These are phyloP conservation scores for Andrena hattorfiana DNA, from an alignment of 2,888 invertebrate species.

Conservation along the genomic window DNA sequence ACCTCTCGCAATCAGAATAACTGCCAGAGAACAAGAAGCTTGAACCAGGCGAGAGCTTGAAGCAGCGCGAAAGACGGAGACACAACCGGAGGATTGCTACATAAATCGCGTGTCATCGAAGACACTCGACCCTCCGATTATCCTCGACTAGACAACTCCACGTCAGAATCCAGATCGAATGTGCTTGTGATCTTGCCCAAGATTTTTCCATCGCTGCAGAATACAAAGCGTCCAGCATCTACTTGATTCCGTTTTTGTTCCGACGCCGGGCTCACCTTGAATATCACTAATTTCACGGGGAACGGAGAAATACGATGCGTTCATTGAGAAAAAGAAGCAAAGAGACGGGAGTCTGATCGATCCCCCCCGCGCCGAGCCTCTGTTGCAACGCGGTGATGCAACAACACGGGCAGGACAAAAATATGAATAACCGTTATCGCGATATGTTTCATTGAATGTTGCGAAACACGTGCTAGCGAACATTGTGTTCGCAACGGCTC, in stretches of 20 bases:
- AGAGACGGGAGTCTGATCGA: slow-evolving; percentile 1
- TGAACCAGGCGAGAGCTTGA: background rate
- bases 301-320: slow-evolving; percentile 16
- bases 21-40: background rate
- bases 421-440: slow-evolving; percentile 43
- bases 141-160: slow-evolving; percentile 13
- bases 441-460: slow-evolving; percentile 36
- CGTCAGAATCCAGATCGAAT: background rate
- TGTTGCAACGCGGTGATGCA: slow-evolving; percentile 45
- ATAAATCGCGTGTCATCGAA: slow-evolving; percentile 43
- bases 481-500: background rate
- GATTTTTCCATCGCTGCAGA: background rate
- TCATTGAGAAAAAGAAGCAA: slow-evolving; percentile 31
- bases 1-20: slow-evolving; percentile 1
- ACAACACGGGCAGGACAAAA: slow-evolving; percentile 25
- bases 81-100: slow-evolving; percentile 10
- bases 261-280: slow-evolving; percentile 31
- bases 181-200: background rate
- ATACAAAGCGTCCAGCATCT: background rate
- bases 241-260: background rate
- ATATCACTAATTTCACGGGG: slow-evolving; percentile 24
- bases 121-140: slow-evolving; percentile 28
- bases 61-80: background rate
- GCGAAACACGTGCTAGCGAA: slow-evolving; percentile 21
- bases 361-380: background rate